phyloP scores from a whole-genome alignment of 2,797 vertebrate species.

The Potorous gilbertii region DNA sequence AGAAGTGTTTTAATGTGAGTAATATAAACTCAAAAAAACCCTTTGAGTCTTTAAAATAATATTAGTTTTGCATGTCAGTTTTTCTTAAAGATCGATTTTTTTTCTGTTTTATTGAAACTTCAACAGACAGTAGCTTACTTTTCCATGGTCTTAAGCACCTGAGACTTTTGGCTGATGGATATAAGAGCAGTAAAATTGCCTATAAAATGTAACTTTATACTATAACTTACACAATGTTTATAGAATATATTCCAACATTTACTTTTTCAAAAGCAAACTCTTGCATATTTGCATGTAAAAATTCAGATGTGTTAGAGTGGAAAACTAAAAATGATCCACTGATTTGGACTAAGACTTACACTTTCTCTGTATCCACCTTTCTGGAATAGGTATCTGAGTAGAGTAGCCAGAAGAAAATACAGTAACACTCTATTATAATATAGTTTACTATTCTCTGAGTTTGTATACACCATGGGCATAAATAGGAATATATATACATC shows the following conservation, averaged over 20 bases:
- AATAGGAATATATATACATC: background rate
- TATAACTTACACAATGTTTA: constrained; percentile 81
- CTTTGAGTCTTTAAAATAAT: constrained; percentile 79
- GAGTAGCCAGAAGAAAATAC: constrained; percentile 3
- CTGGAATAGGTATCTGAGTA: background rate
- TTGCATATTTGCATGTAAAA: constrained; percentile 61
- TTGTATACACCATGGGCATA: constrained; percentile 13
- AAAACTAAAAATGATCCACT: constrained; percentile 73
- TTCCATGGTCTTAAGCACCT: constrained; percentile 84
- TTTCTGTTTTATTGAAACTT: constrained; percentile 84
- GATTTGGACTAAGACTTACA: constrained; percentile 51
- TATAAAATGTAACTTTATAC: constrained; percentile 83
- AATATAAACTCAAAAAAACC: constrained; percentile 72
- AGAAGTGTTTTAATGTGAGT: constrained; percentile 65
- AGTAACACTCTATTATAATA: constrained; percentile 32
- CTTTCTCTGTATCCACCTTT: constrained; percentile 43
- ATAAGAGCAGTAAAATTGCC: constrained; percentile 82
- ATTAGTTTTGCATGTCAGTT: constrained; percentile 79
- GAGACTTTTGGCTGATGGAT: constrained; percentile 85
- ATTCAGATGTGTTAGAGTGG: constrained; percentile 53
- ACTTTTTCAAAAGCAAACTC: constrained; percentile 73
- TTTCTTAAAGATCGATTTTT: constrained; percentile 80
- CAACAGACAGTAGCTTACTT: constrained; percentile 86
- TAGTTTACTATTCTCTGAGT: constrained; percentile 37
- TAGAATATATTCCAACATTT: constrained; percentile 74